Conservation (phyloP, 2,113 vertebrate genomes). For the Clarias batrachus region DNA sequence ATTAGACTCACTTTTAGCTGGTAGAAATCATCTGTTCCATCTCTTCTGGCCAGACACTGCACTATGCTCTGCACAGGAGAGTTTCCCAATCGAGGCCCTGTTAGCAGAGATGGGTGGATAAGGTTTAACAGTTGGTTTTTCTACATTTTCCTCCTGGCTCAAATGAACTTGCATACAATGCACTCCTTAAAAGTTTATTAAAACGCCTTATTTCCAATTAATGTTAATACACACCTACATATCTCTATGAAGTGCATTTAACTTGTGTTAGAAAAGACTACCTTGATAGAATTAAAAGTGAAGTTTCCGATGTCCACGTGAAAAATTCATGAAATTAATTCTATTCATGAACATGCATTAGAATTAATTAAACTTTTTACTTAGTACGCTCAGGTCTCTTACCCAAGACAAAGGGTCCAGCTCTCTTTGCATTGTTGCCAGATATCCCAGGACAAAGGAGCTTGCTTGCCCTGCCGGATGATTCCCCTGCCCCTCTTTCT, state of each 20-base stretch:
- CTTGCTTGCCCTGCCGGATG: conserved; percentile 84
- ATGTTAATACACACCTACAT: neutral
- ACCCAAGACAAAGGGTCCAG: conserved; percentile 96
- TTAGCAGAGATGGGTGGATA: neutral
- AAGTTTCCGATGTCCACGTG: neutral
- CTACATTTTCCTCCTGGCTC: conserved; percentile 54
- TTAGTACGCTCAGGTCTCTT: conserved; percentile 47
- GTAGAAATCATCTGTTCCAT: conserved; percentile 98
- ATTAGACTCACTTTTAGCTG: conserved; percentile 88
- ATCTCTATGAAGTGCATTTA: conserved; percentile 8
- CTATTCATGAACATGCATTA: neutral
- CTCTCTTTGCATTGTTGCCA: conserved; percentile 92
- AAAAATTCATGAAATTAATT: neutral
- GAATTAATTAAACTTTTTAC: neutral
- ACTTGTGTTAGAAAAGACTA: neutral
- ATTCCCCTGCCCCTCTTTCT: conserved; percentile 93
- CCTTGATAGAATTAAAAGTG: conserved; percentile 1
- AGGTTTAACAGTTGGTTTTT: conserved; percentile 60
- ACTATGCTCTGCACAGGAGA: conserved; percentile 98
- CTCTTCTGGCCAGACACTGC: conserved; percentile 97
- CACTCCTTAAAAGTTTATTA: conserved; percentile 52
- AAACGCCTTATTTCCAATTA: conserved; percentile 45
- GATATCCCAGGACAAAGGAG: conserved; percentile 90
- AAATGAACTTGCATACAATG: conserved; percentile 48
- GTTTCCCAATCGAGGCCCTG: conserved; percentile 96